phyloP scores from a whole-genome alignment of 2,113 vertebrate genomes.

The Phalacrocorax pelagicus region DNA sequence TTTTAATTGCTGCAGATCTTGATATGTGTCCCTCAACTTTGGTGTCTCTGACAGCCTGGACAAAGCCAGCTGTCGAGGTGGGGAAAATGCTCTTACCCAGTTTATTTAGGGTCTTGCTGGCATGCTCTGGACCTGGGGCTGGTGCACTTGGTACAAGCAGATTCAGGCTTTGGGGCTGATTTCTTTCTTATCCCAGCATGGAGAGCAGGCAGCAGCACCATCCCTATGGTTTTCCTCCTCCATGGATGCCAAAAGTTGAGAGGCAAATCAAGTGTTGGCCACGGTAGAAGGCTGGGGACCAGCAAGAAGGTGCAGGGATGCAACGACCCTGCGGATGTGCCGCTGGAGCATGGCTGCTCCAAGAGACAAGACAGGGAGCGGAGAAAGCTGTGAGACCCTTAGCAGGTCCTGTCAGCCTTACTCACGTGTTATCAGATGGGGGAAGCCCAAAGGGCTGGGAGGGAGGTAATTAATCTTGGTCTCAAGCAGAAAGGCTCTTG shows the following conservation, averaged over 20 bases:
- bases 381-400: conserved; percentile 55
- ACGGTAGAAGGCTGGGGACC: background rate
- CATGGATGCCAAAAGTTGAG: background rate
- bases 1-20: conserved; percentile 26
- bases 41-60: background rate
- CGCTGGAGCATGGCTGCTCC: background rate
- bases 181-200: background rate
- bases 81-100: background rate
- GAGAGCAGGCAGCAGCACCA: background rate
- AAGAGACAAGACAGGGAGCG: background rate
- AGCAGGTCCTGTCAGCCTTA: conserved; percentile 66
- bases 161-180: background rate
- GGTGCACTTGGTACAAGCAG: fast-evolving
- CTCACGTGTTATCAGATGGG: conserved; percentile 72
- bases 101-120: background rate
- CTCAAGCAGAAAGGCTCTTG: conserved; percentile 3
- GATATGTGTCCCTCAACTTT: background rate
- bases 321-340: background rate
- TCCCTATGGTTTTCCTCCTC: background rate
- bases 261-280: background rate
- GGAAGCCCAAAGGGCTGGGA: conserved; percentile 54
- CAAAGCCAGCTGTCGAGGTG: background rate
- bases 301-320: fast-evolving
- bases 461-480: conserved; percentile 68
- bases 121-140: fast-evolving